Evolutionary conservation across 2,797 vertebrate genomes (phyloP).

Genomic region (Scleropages formosus): DNA sequence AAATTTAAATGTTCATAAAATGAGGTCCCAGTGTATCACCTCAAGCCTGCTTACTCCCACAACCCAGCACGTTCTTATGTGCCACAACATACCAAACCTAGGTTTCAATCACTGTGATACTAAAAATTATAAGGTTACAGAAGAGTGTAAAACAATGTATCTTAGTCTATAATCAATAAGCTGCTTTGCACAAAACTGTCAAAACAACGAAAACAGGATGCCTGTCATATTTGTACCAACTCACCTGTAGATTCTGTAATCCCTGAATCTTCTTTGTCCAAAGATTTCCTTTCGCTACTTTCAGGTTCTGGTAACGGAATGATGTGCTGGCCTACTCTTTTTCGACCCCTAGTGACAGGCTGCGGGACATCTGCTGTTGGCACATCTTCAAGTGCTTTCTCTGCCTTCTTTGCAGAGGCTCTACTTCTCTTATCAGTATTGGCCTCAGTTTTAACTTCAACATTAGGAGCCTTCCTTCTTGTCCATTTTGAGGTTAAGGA

Average conservation of each 20-base stretch:
- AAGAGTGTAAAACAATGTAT: too few relatives aligned
- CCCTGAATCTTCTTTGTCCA: neutral
- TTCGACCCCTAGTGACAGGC: constrained; percentile 33
- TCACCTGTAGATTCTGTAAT: neutral
- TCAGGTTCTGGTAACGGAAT: constrained; percentile 15
- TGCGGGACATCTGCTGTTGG: constrained; percentile 23
- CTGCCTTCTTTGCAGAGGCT: constrained; percentile 1
- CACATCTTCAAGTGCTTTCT: neutral
- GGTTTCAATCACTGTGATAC: too few relatives aligned
- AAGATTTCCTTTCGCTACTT: neutral
- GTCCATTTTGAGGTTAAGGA: constrained; percentile 33
- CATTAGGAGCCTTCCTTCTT: constrained; percentile 22
- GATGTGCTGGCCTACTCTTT: constrained; percentile 27
- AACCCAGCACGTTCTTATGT: too few relatives aligned
- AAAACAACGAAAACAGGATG: neutral
- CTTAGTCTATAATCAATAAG: too few relatives aligned
- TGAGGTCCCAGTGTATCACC: too few relatives aligned
- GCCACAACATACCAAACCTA: too few relatives aligned
- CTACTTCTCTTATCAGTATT: constrained; percentile 6
- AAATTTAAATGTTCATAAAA: too few relatives aligned
- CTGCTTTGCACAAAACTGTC: too few relatives aligned
- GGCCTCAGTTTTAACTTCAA: neutral
- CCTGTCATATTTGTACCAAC: neutral
- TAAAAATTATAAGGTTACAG: too few relatives aligned
- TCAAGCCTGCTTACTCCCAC: too few relatives aligned